Evolutionary conservation across 2,113 vertebrate species (phyloP), one percentile per base, ranked within the genome.

Genomic region (Ammospiza nelsoni): DNA sequence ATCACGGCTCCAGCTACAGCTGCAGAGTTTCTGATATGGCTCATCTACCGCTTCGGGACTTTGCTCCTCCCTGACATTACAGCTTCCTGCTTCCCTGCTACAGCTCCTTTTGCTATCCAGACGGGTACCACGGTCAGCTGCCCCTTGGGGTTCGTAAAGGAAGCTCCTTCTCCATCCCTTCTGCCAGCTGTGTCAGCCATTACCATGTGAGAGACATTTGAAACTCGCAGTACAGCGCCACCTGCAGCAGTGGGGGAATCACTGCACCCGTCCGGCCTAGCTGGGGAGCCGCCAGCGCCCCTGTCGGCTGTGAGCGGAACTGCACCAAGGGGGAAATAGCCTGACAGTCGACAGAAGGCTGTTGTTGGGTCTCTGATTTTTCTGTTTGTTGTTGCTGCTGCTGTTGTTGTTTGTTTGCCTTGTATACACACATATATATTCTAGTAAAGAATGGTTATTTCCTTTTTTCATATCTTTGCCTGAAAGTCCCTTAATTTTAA

Each of bases 121-220:
- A 54, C 5, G 16, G 37, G 6, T 22, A 18, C 11, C 22, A 5
- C 1, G 3, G 23, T 12, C 12, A 9, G 23, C 16, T 55, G 29
- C 9, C 16, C 29, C 69, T 15, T 18, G 22, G 23, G 39, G 9
- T 27, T 73, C 3, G 1, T 57, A 21, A 44, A 57, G 24, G 18
- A n/a, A 21, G 5, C 10, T 4, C 39, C 9, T 27, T 12, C 27
- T 27, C 71, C 39, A 43, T 11, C 17, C 17, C 5, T 6, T 11
- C 16, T 1, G 4, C 15, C 8, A 6, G 28, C 49, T 7, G 20
- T 1, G 2, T 3, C 23, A 4, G 15, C 51, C 37, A 25, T 33
- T 5, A 11, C 18, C 20, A 4, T 1, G 5, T 21, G 31, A 23
- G 48, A 11, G 48, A 31, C 2, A 3, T 6, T 12, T 5, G 12